Base-by-base conservation (phyloP, 1,140 invertebrate genomes). In the Eueides isabella region DNA sequence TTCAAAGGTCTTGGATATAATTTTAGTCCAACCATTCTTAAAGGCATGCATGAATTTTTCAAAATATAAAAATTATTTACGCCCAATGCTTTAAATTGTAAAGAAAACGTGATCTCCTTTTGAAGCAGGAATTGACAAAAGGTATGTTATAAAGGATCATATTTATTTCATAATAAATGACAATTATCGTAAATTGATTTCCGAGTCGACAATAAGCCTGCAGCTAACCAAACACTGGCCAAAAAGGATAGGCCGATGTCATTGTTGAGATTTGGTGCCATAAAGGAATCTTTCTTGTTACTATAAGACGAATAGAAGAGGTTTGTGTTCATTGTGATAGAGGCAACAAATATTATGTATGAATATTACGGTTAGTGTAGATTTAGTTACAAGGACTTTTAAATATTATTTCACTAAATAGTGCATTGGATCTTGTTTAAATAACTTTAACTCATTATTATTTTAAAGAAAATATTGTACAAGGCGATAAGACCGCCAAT, bases 141-240 rank as follows among this genome's bases (percentile, higher is more conserved):
- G 85, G 63, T 30, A 63, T 30, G 9, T 80, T 67, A 91, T 89
- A 91, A 88, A 89, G 85, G 78, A 86, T 91, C 91, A 93, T 93
- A 93, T 93, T 92, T 91, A 93, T 92, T 92, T 88, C 90, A 91
- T 93, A 93, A 93, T 93, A 93, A 90, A 93, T 92, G 91, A 90
- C 91, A 92, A 92, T 92, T 92, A 92, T 89, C 86, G 80, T 90
- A 92, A 92, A 92, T 92, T 91, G 91, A 91, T 92, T 91, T 86
- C 75, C 62, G 65, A 75, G 67, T 80, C 75, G 76, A 91, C 85
- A 92, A 92, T 88, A 76, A 76, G 72, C 69, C 71, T 75, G 87
- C 91, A 92, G 85, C 90, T 92, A 92, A 92, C 90, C 91, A 92
- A 92, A 92, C 91, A 92, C 90, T 88, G 91, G 87, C 90, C 91